These are phyloP conservation scores for Ethmia dodecea DNA, from an alignment of 2,888 invertebrate species.

Conservation along the genomic window DNA sequence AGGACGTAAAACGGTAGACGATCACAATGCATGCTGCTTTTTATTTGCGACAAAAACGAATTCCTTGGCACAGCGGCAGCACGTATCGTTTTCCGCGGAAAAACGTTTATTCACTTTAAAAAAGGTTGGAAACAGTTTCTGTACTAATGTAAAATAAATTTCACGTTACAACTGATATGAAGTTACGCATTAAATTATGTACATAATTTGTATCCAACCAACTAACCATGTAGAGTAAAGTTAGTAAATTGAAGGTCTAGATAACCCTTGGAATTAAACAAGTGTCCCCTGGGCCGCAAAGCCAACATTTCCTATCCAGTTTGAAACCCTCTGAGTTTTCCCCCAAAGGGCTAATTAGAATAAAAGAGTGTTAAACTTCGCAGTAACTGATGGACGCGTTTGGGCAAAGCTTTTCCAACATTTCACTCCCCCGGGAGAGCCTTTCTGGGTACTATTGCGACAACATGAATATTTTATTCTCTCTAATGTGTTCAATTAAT, in stretches of 20 bases:
- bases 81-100: no score
- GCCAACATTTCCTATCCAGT: slow-evolving; percentile 38
- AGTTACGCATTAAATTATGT: slow-evolving; percentile 2
- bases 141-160: background rate
- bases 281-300: slow-evolving; percentile 35
- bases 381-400: slow-evolving; percentile 48
- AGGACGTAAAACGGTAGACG: no score
- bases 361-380: slow-evolving; percentile 67
- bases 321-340: slow-evolving; percentile 38
- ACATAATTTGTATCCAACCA: slow-evolving; percentile 2
- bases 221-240: no score
- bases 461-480: slow-evolving; percentile 37
- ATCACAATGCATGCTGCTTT: no score
- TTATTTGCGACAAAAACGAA: no score
- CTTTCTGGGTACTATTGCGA: slow-evolving; percentile 27
- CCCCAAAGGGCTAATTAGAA: slow-evolving; percentile 60
- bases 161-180: background rate
- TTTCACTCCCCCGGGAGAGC: slow-evolving; percentile 24
- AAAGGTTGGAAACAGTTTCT: no score
- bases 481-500: slow-evolving; percentile 16
- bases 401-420: slow-evolving; percentile 35
- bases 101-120: no score
- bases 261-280: slow-evolving; percentile 44
- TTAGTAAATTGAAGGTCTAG: slow-evolving; percentile 22
- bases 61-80: no score